Conservation (phyloP, 2,797 vertebrate genomes). For the Botia almorhae region DNA sequence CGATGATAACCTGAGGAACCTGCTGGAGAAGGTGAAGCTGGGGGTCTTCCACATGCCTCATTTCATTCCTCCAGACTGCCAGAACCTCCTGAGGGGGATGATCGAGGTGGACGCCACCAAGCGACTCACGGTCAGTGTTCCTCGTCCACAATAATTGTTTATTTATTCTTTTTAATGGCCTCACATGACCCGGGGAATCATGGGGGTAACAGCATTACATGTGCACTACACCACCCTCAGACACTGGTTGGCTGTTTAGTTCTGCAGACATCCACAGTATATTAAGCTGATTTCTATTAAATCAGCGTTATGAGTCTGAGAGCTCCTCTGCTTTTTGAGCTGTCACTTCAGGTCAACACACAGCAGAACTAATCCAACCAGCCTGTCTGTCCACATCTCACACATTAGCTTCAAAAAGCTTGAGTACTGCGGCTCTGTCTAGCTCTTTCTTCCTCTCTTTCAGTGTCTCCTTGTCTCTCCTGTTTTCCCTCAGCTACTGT, state of each 20-base stretch:
- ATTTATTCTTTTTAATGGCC: neutral
- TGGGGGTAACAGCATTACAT: neutral
- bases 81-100: conserved; percentile 97
- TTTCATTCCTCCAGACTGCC: conserved; percentile 98
- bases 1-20: conserved; percentile 96
- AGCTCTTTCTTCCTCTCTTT: conserved; percentile 9
- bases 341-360: conserved; percentile 53
- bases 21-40: conserved; percentile 97
- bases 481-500: conserved; percentile 13
- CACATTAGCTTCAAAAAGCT: conserved; percentile 26
- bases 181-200: neutral
- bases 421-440: conserved; percentile 17
- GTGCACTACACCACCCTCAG: conserved; percentile 22
- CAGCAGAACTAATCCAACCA: conserved; percentile 46
- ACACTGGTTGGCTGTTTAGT: conserved; percentile 10
- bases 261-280: conserved; percentile 36
- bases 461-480: conserved; percentile 9
- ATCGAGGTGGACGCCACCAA: conserved; percentile 96
- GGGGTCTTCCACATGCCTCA: conserved; percentile 99
- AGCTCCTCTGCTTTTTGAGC: conserved; percentile 26
- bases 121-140: conserved; percentile 87
- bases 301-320: conserved; percentile 31
- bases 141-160: neutral
- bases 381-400: conserved; percentile 42
- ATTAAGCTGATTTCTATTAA: conserved; percentile 54